A percentile compares a stretch with the other conserved stretches of the same genome.
Evolutionary conservation across 1,140 invertebrate genomes (phyloP).

Genomic region (Ceratitis capitata): DNA sequence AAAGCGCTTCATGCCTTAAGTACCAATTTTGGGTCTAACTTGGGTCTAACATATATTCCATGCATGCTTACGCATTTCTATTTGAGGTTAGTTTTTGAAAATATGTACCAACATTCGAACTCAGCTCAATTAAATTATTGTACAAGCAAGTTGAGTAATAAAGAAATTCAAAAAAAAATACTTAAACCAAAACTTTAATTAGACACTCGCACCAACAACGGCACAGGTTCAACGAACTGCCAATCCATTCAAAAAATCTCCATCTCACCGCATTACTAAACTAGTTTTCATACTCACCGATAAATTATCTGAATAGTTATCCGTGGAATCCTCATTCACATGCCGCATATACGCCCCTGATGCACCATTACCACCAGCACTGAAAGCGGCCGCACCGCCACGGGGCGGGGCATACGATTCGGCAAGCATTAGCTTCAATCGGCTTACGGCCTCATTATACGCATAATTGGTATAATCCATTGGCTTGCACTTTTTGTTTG

Average conservation of each 20-base stretch:
- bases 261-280: not conserved
- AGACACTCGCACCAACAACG: not conserved
- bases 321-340: slow-evolving; percentile 68
- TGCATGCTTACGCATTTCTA: no score
- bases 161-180: no score
- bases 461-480: slow-evolving; percentile 83
- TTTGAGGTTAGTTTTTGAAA: no score
- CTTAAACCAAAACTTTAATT: not conserved
- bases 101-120: no score
- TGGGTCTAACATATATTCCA: no score
- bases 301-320: slow-evolving; percentile 66
- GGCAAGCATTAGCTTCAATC: slow-evolving; percentile 78
- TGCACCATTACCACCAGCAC: not conserved
- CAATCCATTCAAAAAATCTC: not conserved
- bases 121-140: no score
- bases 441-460: slow-evolving; percentile 82
- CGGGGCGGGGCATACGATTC: slow-evolving; percentile 76
- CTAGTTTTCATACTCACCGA: slow-evolving; percentile 49
- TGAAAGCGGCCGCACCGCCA: not conserved
- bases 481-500: slow-evolving; percentile 68
- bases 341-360: slow-evolving; percentile 58
- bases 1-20: no score
- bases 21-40: no score
- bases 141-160: no score
- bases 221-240: not conserved